A percentile compares a stretch with the other conserved stretches of the same genome.
Evolutionary conservation across 1,140 invertebrate species (phyloP).

Genomic region (Neelides sp.): DNA sequence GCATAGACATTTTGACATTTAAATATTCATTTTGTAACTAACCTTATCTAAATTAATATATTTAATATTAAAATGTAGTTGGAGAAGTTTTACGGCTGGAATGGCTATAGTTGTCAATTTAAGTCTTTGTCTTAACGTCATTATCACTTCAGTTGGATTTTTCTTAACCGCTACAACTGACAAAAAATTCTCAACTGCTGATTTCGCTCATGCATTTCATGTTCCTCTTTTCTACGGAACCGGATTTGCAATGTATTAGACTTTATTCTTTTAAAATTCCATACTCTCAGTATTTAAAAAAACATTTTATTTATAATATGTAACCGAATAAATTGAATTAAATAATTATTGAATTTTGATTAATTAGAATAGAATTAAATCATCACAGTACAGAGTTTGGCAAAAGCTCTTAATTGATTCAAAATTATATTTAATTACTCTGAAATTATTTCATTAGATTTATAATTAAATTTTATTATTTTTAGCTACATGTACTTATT

Average conservation of each 20-base stretch:
- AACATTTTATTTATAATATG: too few relatives aligned
- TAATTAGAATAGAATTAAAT: too few relatives aligned
- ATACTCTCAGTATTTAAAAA: too few relatives aligned
- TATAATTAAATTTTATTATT: not conserved
- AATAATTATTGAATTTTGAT: too few relatives aligned
- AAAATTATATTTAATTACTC: too few relatives aligned
- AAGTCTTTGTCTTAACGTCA: not conserved
- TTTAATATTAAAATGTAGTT: not conserved
- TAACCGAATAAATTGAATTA: too few relatives aligned
- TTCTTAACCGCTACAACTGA: not conserved
- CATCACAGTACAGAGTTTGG: too few relatives aligned
- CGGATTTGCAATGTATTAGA: not conserved
- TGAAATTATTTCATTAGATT: not conserved
- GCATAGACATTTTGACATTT: too few relatives aligned
- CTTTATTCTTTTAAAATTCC: not conserved
- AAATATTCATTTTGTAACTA: too few relatives aligned
- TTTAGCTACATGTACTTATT: slow-evolving; percentile 2
- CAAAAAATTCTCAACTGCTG: not conserved
- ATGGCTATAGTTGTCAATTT: too few relatives aligned
- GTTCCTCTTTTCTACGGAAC: not conserved
- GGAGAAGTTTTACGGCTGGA: not conserved
- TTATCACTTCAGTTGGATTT: not conserved
- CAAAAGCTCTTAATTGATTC: too few relatives aligned
- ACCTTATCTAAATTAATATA: not conserved
- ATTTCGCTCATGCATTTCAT: not conserved